Evolutionary conservation across 2,888 invertebrate genomes (phyloP), one percentile per base, ranked within the genome.

Genomic region (Endotricha flammealis): DNA sequence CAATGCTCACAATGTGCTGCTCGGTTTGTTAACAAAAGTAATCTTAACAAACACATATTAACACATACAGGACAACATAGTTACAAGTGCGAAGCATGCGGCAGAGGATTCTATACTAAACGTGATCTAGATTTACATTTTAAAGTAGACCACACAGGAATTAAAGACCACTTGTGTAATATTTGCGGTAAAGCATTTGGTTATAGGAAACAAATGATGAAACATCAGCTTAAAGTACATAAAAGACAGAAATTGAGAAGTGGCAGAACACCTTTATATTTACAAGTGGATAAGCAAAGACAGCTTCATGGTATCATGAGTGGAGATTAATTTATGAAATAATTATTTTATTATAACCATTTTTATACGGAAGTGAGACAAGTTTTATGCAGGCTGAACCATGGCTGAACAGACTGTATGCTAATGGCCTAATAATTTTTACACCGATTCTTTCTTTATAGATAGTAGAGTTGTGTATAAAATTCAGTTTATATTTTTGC

Each of bases 151-250:
- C 86, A 86, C 43, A 59, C 63, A 0, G 85, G 85, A 1, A 61
- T 80, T 10, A 81, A 74, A 32, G 85, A 85, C 0, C 80, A 83
- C 52, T 41, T 72, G 1, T 86, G 85, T 34, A 68, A 67, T 34
- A 44, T 71, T 1, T 86, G 86, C 42, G 75, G 76, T 0, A 83
- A 82, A 46, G 72, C 72, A 1, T 85, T 85, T 66, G 82, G 82
- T 2, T 77, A 79, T 38, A 53, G 79, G 4, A 83, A 79, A 41
- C 81, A 80, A 45, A 71, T 85, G 80, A 80, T 78, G 79, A 82
- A 78, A 50, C 86, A 86, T 53, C 77, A 83, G 36, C 41, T 72
- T 0, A 77, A 66, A 42, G 83, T 83, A 0, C 86, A 86, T 45
- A 83, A 86, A 34, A 61, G 85, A 36, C 66, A 73, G 14, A 86